Evolutionary conservation across 2,113 vertebrate genomes (phyloP), one percentile per base, ranked within the genome.

Genomic region (Phrynosoma platyrhinos): DNA sequence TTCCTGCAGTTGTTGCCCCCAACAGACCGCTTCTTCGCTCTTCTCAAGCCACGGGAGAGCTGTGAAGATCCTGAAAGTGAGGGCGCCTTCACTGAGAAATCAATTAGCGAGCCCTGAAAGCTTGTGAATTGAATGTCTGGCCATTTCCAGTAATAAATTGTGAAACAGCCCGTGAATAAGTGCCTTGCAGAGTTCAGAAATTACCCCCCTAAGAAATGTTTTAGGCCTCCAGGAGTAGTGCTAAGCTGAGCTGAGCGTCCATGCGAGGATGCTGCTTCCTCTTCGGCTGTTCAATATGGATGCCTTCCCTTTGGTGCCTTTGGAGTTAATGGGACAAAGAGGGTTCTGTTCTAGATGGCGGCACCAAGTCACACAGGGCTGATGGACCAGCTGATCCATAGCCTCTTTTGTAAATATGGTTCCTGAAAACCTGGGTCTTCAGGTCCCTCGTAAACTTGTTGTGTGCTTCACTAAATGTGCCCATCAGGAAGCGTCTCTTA

Each of bases 61-160:
- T 95, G 92, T 97, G 93, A 95, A 96, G 96, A 96, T 95, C 85
- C 96, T 95, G 97, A 97, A 97, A 96, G 96, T 95, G 94, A 97
- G 96, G 97, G 97, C 97, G 98, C 98, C 97, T 98, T 98, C 96
- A 95, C 95, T 93, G 95, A 95, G 96, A 96, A 98, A 98, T 98
- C 96, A 97, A 98, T 98, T 97, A 98, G 96, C 97, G 95, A 94
- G 96, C 96, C 77, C 94, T 96, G 95, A 96, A 95, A 96, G 97
- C 97, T 97, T 97, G 96, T 97, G 96, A 98, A 98, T 97, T 96
- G 97, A 97, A 97, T 95, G 96, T 97, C 96, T 98, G 96, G 95
- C 97, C 95, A 95, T 98, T 97, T 96, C 95, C 96, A 96, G 96
- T 96, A 97, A 97, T 98, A 98, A 96, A 97, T 97, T 96, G 96